A percentile compares a stretch with the other conserved stretches of the same genome.
These are phyloP conservation scores for Taeniopygia guttata DNA, from an alignment of 2,797 vertebrate species.

Conservation along the genomic window DNA sequence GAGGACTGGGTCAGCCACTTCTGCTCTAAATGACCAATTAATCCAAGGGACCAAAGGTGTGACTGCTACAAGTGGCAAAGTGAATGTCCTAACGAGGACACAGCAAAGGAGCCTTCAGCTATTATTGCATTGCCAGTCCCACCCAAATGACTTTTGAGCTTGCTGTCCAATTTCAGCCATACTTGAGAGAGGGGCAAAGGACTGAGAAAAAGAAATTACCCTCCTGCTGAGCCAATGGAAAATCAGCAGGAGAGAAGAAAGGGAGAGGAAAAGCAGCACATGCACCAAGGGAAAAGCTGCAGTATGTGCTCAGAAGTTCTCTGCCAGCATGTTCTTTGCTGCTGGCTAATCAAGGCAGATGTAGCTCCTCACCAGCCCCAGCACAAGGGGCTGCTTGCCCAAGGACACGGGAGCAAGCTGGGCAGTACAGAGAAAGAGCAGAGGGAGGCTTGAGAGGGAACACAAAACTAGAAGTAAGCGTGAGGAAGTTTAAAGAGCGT, in stretches of 20 bases:
- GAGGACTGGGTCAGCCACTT: background rate
- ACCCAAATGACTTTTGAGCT: background rate
- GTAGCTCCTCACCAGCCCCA: background rate
- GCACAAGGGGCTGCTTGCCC: background rate
- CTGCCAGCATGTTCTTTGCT: background rate
- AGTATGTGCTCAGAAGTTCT: background rate
- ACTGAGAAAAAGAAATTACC: background rate
- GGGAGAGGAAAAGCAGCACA: background rate
- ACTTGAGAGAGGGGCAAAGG: background rate
- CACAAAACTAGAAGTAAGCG: background rate
- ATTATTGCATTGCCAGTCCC: background rate
- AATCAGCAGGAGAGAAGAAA: background rate
- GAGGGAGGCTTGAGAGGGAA: background rate
- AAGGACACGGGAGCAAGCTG: background rate
- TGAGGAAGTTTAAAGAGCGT: slow-evolving; percentile 5
- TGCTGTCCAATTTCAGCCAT: background rate
- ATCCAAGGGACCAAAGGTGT: background rate
- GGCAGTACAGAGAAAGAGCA: background rate
- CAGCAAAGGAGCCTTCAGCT: background rate
- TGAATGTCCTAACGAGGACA: background rate
- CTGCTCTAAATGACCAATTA: background rate
- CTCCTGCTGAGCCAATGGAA: background rate
- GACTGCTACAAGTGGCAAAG: background rate
- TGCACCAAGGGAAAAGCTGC: background rate
- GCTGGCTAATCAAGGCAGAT: background rate